Evolutionary conservation across 2,888 invertebrate genomes (phyloP).

Genomic region (Saturnia japonica): DNA sequence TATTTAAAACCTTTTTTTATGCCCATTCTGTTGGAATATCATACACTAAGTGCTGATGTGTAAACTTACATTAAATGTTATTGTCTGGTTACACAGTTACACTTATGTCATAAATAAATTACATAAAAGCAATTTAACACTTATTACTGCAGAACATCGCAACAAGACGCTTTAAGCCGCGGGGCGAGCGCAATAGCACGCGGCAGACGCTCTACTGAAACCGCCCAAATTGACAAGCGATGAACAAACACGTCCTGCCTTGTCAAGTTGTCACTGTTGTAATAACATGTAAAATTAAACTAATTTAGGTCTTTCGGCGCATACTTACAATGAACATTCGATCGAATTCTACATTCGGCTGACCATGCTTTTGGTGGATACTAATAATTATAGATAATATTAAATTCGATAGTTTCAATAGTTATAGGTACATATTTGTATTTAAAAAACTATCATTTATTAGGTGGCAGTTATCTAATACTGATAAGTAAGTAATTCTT

Average conservation of each 20-base stretch:
- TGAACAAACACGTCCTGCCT: neutral
- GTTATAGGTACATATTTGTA: too few relatives aligned
- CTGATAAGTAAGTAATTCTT: too few relatives aligned
- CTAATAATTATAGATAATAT: neutral
- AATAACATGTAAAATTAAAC: neutral
- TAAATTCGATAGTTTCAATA: too few relatives aligned
- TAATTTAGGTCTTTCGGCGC: neutral
- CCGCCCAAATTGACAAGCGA: neutral
- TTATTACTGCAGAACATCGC: neutral
- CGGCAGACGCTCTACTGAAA: neutral
- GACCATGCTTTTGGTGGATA: neutral
- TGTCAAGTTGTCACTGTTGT: neutral
- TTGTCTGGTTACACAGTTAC: neutral
- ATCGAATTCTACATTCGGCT: neutral
- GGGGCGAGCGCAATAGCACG: neutral
- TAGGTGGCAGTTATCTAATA: too few relatives aligned
- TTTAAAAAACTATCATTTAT: too few relatives aligned
- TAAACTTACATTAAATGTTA: neutral
- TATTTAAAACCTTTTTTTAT: too few relatives aligned
- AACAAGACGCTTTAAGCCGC: neutral
- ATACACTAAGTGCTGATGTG: neutral
- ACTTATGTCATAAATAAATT: neutral
- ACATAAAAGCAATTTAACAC: neutral
- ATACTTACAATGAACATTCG: neutral
- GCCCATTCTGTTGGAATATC: too few relatives aligned